Evolutionary conservation across 1,140 invertebrate species (phyloP).

Genomic region (Heliconius nattereri): DNA sequence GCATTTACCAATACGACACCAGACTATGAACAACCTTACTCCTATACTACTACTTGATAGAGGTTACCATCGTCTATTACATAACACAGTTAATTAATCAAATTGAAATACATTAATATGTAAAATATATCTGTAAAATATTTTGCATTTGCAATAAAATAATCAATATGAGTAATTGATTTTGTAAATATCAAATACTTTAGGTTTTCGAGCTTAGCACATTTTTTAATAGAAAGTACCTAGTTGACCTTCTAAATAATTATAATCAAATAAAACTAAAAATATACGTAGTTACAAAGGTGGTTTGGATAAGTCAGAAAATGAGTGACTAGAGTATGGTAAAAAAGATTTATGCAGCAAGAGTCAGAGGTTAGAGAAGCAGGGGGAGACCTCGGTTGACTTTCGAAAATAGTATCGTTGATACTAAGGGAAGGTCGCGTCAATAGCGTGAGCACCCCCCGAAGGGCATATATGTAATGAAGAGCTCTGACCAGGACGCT

Average conservation of each 20-base stretch:
- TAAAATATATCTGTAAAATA: not conserved
- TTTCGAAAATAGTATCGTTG: no score
- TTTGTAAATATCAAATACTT: not conserved
- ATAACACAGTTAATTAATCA: not conserved
- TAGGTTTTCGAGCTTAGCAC: not conserved
- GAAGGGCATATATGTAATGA: no score
- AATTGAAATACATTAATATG: not conserved
- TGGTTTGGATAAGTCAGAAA: no score
- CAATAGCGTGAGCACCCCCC: no score
- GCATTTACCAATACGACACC: not conserved
- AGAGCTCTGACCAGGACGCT: no score
- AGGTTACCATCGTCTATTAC: slow-evolving; percentile 5
- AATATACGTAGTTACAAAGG: no score
- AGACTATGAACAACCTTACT: not conserved
- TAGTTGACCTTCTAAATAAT: not conserved
- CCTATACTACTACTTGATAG: not conserved
- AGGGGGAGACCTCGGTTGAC: no score
- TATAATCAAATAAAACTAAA: not conserved
- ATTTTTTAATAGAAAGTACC: not conserved
- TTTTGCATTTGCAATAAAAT: not conserved
- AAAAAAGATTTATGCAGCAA: no score
- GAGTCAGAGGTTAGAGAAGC: no score
- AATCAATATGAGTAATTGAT: not conserved
- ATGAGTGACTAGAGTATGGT: no score
- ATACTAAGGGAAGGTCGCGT: no score